Conservation (phyloP, 1,140 invertebrate genomes). For the Drosophila mayri region DNA sequence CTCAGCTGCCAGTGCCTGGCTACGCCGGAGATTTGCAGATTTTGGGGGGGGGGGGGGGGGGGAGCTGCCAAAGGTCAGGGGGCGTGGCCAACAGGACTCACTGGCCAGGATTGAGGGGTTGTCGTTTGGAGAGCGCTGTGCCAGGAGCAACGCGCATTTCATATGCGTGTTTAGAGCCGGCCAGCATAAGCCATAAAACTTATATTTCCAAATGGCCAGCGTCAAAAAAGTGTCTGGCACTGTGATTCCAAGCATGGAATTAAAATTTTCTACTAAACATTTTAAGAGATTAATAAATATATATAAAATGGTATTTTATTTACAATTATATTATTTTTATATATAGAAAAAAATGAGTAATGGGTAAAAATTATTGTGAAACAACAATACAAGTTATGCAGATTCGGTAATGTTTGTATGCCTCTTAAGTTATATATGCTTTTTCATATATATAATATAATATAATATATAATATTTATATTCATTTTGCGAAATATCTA, state of each 20-base stretch:
- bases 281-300: not conserved
- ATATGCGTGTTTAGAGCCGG: constrained; percentile 60
- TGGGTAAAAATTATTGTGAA: not conserved
- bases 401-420: not conserved
- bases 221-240: constrained; percentile 10
- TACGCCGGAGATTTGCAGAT: constrained; percentile 34
- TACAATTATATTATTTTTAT: no score
- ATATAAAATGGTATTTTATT: not conserved
- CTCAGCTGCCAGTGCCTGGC: constrained; percentile 53
- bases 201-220: constrained; percentile 51
- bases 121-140: not conserved
- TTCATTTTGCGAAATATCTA: not conserved
- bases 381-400: not conserved
- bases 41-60: no score
- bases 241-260: constrained; percentile 1
- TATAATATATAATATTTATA: no score
- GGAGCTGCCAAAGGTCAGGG: constrained; percentile 9
- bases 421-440: no score
- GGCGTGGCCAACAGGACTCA: not conserved
- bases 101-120: not conserved
- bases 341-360: not conserved
- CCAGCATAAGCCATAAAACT: constrained; percentile 73
- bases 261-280: no score
- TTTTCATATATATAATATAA: no score
- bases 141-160: constrained; percentile 27